Evolutionary conservation across 2,888 invertebrate species (phyloP).

Genomic region (Diachrysia chrysitis): DNA sequence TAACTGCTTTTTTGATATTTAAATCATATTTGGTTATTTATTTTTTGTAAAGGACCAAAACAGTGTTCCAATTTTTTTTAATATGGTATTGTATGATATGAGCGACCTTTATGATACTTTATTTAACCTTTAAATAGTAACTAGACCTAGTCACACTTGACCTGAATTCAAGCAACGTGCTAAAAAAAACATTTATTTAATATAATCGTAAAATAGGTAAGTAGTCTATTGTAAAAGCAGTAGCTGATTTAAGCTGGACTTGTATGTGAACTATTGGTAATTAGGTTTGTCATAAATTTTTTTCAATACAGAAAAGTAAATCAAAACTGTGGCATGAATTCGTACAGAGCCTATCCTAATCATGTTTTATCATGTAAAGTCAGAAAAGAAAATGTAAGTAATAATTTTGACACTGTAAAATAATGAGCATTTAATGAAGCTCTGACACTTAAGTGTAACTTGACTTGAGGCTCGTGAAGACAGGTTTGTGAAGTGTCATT

Average conservation of each 20-base stretch:
- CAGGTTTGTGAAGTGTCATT: not conserved
- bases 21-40: not conserved
- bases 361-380: too few relatives aligned
- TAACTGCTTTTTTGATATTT: not conserved
- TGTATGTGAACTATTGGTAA: too few relatives aligned
- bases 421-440: not conserved
- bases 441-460: not conserved
- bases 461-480: not conserved
- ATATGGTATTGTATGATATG: too few relatives aligned
- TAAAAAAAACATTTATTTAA: slow-evolving; percentile 30
- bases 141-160: slow-evolving; percentile 41
- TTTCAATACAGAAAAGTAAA: not conserved
- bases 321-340: too few relatives aligned
- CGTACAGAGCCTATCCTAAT: too few relatives aligned
- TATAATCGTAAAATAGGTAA: slow-evolving; percentile 31
- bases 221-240: not conserved
- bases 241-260: slow-evolving; percentile 5
- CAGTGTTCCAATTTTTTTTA: too few relatives aligned
- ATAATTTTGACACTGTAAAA: too few relatives aligned
- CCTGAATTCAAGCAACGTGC: slow-evolving; percentile 29
- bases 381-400: too few relatives aligned
- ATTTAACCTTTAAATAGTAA: slow-evolving; percentile 26
- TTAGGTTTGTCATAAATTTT: too few relatives aligned
- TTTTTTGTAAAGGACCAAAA: too few relatives aligned
- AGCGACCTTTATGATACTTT: not conserved